Conservation (phyloP, 92 coral and sea anemone species). For the Heteractis magnifica region DNA sequence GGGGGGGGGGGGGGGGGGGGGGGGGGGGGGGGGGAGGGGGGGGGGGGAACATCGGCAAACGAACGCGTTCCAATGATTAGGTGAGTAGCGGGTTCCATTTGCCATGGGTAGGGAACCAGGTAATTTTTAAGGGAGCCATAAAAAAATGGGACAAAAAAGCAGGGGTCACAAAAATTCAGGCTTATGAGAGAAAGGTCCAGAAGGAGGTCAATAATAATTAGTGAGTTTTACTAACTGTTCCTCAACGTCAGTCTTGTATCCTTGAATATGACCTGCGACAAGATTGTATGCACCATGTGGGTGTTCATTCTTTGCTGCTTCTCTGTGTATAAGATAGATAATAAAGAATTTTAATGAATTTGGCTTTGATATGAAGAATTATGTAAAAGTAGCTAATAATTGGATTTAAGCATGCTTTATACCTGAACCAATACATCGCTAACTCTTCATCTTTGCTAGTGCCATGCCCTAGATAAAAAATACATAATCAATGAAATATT, state of each 20-base stretch:
- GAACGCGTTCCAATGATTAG: no score
- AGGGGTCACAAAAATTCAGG: no score
- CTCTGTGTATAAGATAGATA: conserved; percentile 37
- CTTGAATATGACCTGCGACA: conserved; percentile 97
- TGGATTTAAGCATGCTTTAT: not conserved
- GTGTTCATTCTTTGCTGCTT: conserved; percentile 93
- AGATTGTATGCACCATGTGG: conserved; percentile 97
- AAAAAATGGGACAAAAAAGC: no score
- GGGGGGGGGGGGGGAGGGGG: no score
- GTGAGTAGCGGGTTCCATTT: no score
- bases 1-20: no score
- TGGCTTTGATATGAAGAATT: not conserved
- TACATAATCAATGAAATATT: not conserved
- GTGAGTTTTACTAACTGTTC: conserved; percentile 78
- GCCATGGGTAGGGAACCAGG: no score
- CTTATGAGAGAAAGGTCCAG: no score
- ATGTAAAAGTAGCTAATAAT: not conserved
- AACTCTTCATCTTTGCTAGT: conserved; percentile 74
- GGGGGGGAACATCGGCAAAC: no score
- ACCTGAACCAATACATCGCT: conserved; percentile 99
- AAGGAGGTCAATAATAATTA: no score
- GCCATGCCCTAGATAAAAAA: conserved; percentile 67
- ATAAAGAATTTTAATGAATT: not conserved
- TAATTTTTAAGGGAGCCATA: no score
- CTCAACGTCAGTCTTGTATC: conserved; percentile 87